Evolutionary conservation across 2,113 vertebrate species (phyloP).

Genomic region (rat (Rattus norvegicus)): DNA sequence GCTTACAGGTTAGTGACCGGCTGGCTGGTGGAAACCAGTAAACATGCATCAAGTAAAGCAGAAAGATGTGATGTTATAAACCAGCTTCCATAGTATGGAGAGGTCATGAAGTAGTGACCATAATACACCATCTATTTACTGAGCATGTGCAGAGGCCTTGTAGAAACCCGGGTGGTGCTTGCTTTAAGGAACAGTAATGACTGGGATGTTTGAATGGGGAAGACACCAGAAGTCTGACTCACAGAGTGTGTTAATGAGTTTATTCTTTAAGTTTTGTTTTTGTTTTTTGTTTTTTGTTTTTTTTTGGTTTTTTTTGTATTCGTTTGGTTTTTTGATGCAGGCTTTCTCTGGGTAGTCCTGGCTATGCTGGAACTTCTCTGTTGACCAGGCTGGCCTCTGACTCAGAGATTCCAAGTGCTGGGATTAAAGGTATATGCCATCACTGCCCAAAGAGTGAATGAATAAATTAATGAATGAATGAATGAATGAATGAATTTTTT

Average conservation of each 20-base stretch:
- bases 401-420: background rate
- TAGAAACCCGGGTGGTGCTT: background rate
- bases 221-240: no score
- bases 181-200: no score
- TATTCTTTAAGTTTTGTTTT: background rate
- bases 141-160: background rate
- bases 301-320: background rate
- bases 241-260: background rate
- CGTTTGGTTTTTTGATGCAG: background rate
- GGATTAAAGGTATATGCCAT: background rate
- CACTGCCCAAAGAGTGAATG: background rate
- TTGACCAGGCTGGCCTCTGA: background rate
- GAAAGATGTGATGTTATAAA: background rate
- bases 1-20: no score
- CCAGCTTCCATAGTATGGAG: background rate
- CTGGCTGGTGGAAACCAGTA: background rate
- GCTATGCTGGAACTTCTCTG: background rate
- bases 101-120: background rate
- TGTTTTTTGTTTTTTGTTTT: no score
- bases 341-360: background rate
- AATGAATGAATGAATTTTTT: background rate
- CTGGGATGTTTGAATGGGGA: background rate
- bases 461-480: background rate
- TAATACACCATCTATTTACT: no score
- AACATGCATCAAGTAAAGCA: no score